phyloP scores from a whole-genome alignment of 1,140 invertebrate genomes.

The Drosophila rhopaloa region DNA sequence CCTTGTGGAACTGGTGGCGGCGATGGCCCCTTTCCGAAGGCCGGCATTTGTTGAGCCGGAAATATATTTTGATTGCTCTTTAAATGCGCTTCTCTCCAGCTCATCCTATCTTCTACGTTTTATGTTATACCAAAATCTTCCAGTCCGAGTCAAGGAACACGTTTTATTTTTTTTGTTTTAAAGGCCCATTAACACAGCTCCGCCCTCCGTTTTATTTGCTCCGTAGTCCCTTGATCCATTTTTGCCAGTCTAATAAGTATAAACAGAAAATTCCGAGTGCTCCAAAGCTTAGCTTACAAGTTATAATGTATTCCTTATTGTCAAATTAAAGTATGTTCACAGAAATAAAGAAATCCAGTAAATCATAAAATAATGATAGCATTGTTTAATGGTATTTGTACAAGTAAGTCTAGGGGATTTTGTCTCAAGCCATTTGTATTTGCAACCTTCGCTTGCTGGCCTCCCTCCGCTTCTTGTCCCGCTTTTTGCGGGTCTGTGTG shows the following conservation, averaged over 20 bases:
- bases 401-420: constrained; percentile 2
- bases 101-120: constrained; percentile 22
- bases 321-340: constrained; percentile 34
- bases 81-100: not conserved
- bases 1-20: constrained; percentile 44
- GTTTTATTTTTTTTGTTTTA: not conserved
- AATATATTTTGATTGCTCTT: constrained; percentile 50
- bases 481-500: constrained; percentile 87
- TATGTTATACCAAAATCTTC: constrained; percentile 56
- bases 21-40: constrained; percentile 61
- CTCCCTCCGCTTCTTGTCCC: constrained; percentile 89
- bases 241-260: not conserved
- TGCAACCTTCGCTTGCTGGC: constrained; percentile 87
- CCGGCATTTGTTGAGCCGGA: constrained; percentile 73
- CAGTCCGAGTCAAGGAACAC: constrained; percentile 32
- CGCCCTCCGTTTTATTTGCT: not conserved
- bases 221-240: not conserved
- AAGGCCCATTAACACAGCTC: not conserved
- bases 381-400: constrained; percentile 22
- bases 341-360: constrained; percentile 20
- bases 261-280: constrained; percentile 20
- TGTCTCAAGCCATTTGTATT: constrained; percentile 58
- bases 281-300: not conserved
- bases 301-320: not conserved
- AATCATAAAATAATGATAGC: constrained; percentile 15